Base-by-base conservation (phyloP, 2,113 vertebrate genomes). In the Grus americana region DNA sequence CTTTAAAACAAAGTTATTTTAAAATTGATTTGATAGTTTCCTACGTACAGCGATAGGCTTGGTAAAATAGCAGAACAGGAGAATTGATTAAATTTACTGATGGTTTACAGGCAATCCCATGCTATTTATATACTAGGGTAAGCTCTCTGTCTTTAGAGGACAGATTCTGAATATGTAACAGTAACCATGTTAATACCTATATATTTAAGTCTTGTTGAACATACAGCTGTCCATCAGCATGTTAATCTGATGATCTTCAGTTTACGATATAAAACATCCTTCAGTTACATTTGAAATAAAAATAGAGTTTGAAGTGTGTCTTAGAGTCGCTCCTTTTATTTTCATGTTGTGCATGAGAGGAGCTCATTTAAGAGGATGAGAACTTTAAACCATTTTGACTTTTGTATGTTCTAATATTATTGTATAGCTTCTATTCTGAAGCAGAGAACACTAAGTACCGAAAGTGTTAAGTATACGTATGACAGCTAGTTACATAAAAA, bases 1-100 rank as follows among this genome's bases (percentile, higher is more conserved):
- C 44, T 86, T 95, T 44, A 54, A 88, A 92, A 92, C 36, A 67
- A 90, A 83, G 38, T 63, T 50, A 86, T 63, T 93, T 94, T 82
- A 16, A 93, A 92, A 88, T 44, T 36, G 42, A 80, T 96, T 78
- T 78, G 59, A 88, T 84, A 27, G 27, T 57, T 90, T 91, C 68
- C 59, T 86, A 71, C 42, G 49, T 67, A 78, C 47, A 86, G 32
- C 59, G 44, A 61, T 7, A 59, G 59, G 23, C 75, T 88, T 57
- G 44, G 57, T 86, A 86, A 90, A 93, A 93, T 0, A 88, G 79
- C 2, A 2, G 32, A 87, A 61, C 21, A 24, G 68, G 44, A 95
- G 42, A 94, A 75, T 0, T 66, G 19, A 83, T 92, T 76, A 88
- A 49, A 82, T 88, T 86, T 90, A 55, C 58, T 70, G 42, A 92